Conservation (phyloP, 2,113 vertebrate genomes). For the Carollia perspicillata region DNA sequence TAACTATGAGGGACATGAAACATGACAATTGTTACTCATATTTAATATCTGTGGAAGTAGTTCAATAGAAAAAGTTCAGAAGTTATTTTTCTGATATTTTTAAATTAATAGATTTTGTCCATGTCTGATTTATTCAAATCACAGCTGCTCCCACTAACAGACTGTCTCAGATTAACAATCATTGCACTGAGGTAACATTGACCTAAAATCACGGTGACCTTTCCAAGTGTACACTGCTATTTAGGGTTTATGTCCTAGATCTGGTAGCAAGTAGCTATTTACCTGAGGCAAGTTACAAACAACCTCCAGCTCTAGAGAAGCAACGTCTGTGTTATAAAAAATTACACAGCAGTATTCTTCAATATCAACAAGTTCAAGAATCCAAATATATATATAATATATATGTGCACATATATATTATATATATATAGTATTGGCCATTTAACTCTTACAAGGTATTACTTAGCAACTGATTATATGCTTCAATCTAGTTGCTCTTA, state of each 20-base stretch:
- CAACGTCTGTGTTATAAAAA: neutral
- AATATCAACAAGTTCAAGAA: neutral
- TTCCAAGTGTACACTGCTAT: neutral
- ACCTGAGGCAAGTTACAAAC: neutral
- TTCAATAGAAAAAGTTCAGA: neutral
- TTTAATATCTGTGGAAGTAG: neutral
- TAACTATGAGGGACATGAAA: neutral
- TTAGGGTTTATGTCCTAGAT: neutral
- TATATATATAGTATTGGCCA: fast-evolving
- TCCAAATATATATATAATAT: neutral
- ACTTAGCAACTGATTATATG: neutral
- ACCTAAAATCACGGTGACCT: neutral
- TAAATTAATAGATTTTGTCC: neutral
- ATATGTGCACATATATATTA: too few relatives aligned
- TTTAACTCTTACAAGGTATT: neutral
- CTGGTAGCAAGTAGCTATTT: neutral
- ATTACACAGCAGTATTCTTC: neutral
- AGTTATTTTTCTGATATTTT: neutral
- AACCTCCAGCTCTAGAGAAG: neutral
- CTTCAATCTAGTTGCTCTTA: neutral
- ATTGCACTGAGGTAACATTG: neutral
- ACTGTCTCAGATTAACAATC: neutral
- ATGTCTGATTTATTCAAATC: neutral
- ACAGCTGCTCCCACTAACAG: neutral
- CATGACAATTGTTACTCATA: neutral